Base-by-base conservation (phyloP, 2,888 invertebrate genomes). In the Monoplex corrugatus region DNA sequence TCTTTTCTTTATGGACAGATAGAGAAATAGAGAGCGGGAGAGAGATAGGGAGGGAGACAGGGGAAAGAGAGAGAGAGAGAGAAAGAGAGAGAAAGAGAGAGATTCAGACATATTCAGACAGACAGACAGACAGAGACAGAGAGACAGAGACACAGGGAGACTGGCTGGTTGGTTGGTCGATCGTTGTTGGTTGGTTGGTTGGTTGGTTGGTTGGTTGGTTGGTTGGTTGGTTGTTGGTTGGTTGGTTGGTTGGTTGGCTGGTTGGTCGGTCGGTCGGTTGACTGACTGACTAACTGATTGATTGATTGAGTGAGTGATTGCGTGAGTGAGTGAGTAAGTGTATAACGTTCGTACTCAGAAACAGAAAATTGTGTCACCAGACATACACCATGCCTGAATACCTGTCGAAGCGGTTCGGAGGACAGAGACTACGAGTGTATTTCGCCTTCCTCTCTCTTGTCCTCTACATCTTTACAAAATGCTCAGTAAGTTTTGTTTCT, bases 361-460 rank as follows among this genome's bases (percentile, higher is more conserved):
- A n/a, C n/a, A n/a, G n/a, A n/a, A n/a, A n/a, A n/a, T n/a, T 83
- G 6, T 78, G 1, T 35, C 13, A 0, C 8, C 92, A 96, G 94
- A 96, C 96, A 13, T 96, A 95, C 92, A 97, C 97, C 0, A 96
- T 97, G 96, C 97, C 97, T 0, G 96, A 97, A 92, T 97, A 97
- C 92, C 93, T 97, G 75, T 94, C 96, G 35, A 96, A 96, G 91
- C 92, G 97, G 40, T 97, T 97, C 92, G 97, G 97, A n/a, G 97
- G 97, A 23, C 95, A 96, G 91, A 92, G 97, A 88, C 96, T 97
- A 63, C 94, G 96, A 19, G 94, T 97, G 3, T 97, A 97, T 92
- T 95, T 97, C 84, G 96, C 97, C 19, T 93, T 96, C 45, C 94
- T 97, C 2, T 96, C 97, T 8, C 95, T 97, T 5, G 93, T 97